phyloP scores from a whole-genome alignment of 2,113 vertebrate species.

The Saguinus imperator region DNA sequence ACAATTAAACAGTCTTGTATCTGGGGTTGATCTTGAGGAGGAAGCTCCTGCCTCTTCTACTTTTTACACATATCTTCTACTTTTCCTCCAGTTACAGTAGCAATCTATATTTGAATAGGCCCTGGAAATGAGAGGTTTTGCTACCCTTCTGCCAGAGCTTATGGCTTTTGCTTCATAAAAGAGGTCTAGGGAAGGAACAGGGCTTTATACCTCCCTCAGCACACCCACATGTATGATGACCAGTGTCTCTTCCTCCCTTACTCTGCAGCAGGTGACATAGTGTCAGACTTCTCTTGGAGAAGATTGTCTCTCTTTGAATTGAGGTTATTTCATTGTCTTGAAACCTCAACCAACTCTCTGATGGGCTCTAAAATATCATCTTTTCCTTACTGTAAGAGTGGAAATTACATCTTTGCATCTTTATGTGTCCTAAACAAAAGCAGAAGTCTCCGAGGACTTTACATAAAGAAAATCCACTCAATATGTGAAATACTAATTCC shows the following conservation, averaged over 20 bases:
- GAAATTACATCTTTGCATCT: background rate
- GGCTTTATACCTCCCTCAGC: background rate
- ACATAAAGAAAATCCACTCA: background rate
- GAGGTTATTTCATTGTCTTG: background rate
- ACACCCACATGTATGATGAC: background rate
- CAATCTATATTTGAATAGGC: background rate
- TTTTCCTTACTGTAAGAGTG: background rate
- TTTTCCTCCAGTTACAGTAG: background rate
- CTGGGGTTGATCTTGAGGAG: background rate
- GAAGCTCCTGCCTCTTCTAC: no score
- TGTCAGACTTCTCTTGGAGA: background rate
- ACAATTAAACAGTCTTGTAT: background rate
- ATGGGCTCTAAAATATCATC: background rate
- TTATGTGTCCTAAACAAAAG: background rate
- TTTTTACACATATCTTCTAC: background rate
- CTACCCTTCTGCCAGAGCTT: background rate
- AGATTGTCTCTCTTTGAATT: background rate
- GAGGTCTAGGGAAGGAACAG: background rate
- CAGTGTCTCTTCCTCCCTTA: background rate
- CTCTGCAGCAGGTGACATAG: background rate
- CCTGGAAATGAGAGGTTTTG: background rate
- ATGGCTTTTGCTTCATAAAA: background rate
- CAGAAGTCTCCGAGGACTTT: background rate
- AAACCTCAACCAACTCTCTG: background rate
- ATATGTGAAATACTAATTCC: background rate